Conservation (phyloP, 2,888 invertebrate genomes). For the Bimastos eiseni region DNA sequence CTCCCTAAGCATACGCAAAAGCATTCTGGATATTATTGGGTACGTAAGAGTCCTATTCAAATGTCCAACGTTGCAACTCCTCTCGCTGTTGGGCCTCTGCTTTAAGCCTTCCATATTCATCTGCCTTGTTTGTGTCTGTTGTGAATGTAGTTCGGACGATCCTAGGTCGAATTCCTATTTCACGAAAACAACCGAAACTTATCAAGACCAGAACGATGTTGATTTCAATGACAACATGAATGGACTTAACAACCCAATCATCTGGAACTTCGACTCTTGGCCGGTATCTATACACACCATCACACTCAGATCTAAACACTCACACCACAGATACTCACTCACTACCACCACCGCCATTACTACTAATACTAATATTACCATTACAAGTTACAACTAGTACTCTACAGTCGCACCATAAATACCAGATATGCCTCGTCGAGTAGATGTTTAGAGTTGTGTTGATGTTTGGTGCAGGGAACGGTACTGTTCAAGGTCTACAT, state of each 20-base stretch:
- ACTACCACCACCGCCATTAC: background rate
- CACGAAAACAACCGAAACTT: background rate
- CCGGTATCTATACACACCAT: background rate
- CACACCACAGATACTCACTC: background rate
- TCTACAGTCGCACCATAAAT: no score
- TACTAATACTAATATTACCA: background rate
- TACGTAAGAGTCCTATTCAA: no score
- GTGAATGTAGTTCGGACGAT: background rate
- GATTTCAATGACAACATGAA: conserved; percentile 25
- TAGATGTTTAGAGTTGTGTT: no score
- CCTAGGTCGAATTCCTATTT: background rate
- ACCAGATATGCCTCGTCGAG: no score
- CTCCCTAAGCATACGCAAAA: no score
- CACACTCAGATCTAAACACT: background rate
- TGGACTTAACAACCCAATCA: conserved; percentile 33
- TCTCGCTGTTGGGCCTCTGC: no score
- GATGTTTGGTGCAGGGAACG: background rate
- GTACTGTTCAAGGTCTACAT: conserved; percentile 24
- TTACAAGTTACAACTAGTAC: no score
- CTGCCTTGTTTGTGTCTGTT: background rate
- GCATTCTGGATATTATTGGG: no score
- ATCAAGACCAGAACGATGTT: background rate
- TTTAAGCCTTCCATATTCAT: no score
- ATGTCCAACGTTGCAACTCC: no score
- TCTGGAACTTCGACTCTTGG: conserved; percentile 30